Evolutionary conservation across 1,140 invertebrate species (phyloP), one percentile per base, ranked within the genome.

Genomic region (Anastrepha obliqua): DNA sequence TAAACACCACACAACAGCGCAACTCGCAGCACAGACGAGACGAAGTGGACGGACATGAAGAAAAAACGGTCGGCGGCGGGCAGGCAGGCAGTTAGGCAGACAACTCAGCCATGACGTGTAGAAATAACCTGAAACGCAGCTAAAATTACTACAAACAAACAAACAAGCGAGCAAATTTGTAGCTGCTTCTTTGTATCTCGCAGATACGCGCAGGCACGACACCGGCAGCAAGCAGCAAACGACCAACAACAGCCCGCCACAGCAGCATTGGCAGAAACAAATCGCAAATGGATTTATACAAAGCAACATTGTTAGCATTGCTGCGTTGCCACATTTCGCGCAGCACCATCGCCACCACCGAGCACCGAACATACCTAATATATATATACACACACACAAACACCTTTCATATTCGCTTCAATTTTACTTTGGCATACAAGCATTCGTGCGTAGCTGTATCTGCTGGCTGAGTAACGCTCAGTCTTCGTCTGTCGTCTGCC

Each of bases 91-190:
- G 74, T 15, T 47, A 55, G 74, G 74, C 74, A 81, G 74, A 81
- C 44, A 81, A 81, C 47, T 51, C 47, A 55, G 17, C 47, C 74
- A 81, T 81, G 74, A 81, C 74, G 74, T 81, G 74, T 81, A 81
- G 74, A 81, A 81, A 81, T 81, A 81, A 81, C 74, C 74, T 81
- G 74, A 81, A 81, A 81, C 47, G 47, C 47, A 74, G 44, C 70
- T 74, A 74, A 74, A 74, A 74, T 74, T 74, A 74, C 39, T 55
- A 29, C 44, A 81, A 70, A 70, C 42, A 4, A 78, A 55, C 51
- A 17, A 81, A 55, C n/a, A 17, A 42, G 17, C 47, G 74, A 81
- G 74, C 47, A 81, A 81, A 81, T 58, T 55, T 58, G 17, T 81
- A 55, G 7, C 3, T 29, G 7, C 47, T 81, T 81, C n/a, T 81